Evolutionary conservation across 1,140 invertebrate genomes (phyloP).

Genomic region (Doryteuthis pealeii): DNA sequence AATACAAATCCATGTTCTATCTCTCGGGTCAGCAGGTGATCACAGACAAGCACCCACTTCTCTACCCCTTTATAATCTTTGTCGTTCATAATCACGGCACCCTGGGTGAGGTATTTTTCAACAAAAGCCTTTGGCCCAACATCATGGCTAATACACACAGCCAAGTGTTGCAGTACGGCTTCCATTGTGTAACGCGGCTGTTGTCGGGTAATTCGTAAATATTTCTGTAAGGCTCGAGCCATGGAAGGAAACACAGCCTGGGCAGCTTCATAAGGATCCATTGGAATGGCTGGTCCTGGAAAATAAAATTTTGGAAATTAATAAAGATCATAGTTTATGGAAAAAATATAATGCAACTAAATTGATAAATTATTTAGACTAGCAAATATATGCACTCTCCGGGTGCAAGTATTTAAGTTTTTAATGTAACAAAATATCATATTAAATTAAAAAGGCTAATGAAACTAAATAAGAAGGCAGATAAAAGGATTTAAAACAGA

Average conservation of each 20-base stretch:
- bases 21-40: slow-evolving; percentile 82
- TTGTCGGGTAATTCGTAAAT: slow-evolving; percentile 89
- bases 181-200: slow-evolving; percentile 94
- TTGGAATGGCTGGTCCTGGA: slow-evolving; percentile 67
- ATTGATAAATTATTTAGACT: too few relatives aligned
- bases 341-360: too few relatives aligned
- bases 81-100: slow-evolving; percentile 60
- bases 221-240: slow-evolving; percentile 93
- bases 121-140: slow-evolving; percentile 90
- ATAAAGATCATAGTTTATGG: too few relatives aligned
- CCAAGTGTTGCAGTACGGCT: slow-evolving; percentile 82
- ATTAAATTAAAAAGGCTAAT: too few relatives aligned
- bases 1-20: slow-evolving; percentile 77
- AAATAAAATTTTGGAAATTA: slow-evolving; percentile 19
- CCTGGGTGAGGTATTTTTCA: slow-evolving; percentile 65
- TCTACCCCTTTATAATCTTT: slow-evolving; percentile 45
- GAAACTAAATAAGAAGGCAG: too few relatives aligned
- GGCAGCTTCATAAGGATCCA: slow-evolving; percentile 93
- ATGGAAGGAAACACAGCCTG: slow-evolving; percentile 96
- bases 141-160: slow-evolving; percentile 87
- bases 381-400: too few relatives aligned
- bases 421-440: too few relatives aligned
- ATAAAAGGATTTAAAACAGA: too few relatives aligned
- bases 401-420: too few relatives aligned
- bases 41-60: slow-evolving; percentile 91